Base-by-base conservation (phyloP, 2,113 vertebrate genomes). In the Otocyon megalotis region DNA sequence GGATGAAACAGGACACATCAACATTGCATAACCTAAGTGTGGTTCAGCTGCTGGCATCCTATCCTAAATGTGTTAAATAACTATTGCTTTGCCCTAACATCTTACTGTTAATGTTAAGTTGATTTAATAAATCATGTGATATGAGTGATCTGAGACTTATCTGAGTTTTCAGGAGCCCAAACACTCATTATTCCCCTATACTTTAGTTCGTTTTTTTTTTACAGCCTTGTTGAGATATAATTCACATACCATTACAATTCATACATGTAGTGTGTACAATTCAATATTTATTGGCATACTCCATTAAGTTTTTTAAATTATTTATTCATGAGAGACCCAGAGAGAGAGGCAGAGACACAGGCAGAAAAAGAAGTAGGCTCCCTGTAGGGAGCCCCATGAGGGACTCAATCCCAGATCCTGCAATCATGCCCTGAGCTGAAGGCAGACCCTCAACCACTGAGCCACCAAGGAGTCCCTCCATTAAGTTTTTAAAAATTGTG, bases 231-330 rank as follows among this genome's bases (percentile, higher is more conserved):
- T 95, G 74, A 80, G n/a, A 80, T 87, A 79, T 37, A 90, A 74
- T 83, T 90, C 20, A 54, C 20, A 43, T n/a, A 54, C 35, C 43
- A 74, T n/a, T 43, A 63, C 19, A 88, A 32, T 89, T 82, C 48
- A 82, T 26, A 26, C n/a, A 89, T 84, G 60, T 56, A 80, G 89
- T 83, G 71, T 76, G 2, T 76, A 83, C 28, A 90, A n/a, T 43
- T 94, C 65, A 82, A 19, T 81, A 28, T 58, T 94, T 81, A 88
- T 53, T 72, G 63, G 32, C 72, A 82, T 94, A 88, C 50, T 76
- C 48, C 22, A 50, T 37, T 35, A 79, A 20, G 16, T 19, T 81
- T 67, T 93, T 16, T 16, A 16, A 74, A 81, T 43, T 43, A 43
- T 43, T 43, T 43, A 43, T 43, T 43, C 43, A 43, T 43, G 7